These are phyloP conservation scores for Eustalomyia histrio DNA, from an alignment of 2,888 invertebrate genomes.

Conservation along the genomic window DNA sequence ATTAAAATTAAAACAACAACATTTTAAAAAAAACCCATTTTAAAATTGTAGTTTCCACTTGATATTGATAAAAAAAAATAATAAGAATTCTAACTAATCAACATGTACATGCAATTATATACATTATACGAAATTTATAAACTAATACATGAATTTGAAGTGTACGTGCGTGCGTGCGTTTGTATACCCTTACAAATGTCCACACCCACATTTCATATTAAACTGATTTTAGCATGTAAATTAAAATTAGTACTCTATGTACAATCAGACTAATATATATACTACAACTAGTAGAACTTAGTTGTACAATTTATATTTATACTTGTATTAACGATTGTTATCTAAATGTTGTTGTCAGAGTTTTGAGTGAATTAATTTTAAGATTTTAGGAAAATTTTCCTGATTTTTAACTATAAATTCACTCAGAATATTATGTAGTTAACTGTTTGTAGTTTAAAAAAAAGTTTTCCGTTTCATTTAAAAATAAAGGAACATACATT, in stretches of 20 bases:
- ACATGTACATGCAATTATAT: constrained; percentile 46
- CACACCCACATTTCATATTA: constrained; percentile 1
- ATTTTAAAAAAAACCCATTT: neutral
- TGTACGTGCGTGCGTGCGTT: neutral
- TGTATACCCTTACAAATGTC: neutral
- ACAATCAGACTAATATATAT: neutral
- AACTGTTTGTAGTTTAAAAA: too few relatives aligned
- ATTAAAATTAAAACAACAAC: neutral
- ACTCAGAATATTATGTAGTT: too few relatives aligned
- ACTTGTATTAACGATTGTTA: too few relatives aligned
- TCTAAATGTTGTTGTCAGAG: too few relatives aligned
- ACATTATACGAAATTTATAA: constrained; percentile 47
- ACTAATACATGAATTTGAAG: constrained; percentile 7
- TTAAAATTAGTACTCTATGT: constrained; percentile 14
- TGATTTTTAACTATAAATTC: too few relatives aligned
- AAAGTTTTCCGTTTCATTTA: too few relatives aligned
- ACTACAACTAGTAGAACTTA: neutral
- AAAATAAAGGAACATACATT: too few relatives aligned
- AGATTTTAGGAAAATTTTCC: too few relatives aligned
- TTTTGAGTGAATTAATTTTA: too few relatives aligned
- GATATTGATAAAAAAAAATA: constrained; percentile 23
- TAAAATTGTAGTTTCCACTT: constrained; percentile 21
- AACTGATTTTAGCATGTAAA: constrained; percentile 39
- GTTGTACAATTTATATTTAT: too few relatives aligned
- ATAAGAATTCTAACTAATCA: constrained; percentile 47